phyloP scores from a whole-genome alignment of 2,113 vertebrate species.

The Pseudopipra pipra region DNA sequence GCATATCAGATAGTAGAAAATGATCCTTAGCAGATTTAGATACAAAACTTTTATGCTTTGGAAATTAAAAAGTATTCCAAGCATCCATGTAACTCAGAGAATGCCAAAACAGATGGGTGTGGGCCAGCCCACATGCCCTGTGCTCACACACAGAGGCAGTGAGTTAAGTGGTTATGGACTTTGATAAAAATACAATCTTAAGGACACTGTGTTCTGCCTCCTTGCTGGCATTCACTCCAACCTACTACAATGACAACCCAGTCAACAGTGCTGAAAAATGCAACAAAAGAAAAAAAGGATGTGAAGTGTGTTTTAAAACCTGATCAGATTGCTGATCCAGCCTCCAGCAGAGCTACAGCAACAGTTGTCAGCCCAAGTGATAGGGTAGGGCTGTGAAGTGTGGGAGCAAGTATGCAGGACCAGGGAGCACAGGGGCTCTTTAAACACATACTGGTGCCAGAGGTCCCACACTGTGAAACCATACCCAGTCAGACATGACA shows the following conservation, averaged over 20 bases:
- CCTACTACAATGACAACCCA: neutral
- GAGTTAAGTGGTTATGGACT: neutral
- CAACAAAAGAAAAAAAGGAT: neutral
- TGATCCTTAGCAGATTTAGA: neutral
- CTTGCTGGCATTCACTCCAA: neutral
- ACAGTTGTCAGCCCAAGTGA: conserved; percentile 47
- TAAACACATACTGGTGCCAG: conserved; percentile 12
- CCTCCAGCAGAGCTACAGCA: neutral
- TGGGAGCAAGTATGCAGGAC: conserved; percentile 44
- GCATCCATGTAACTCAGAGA: neutral
- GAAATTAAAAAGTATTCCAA: conserved; percentile 29
- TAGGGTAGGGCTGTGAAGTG: conserved; percentile 4
- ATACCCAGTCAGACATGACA: neutral
- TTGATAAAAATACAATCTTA: neutral
- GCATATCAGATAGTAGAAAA: neutral
- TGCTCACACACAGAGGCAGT: neutral
- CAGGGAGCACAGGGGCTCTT: neutral
- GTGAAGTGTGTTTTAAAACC: neutral
- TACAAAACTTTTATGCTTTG: conserved; percentile 5
- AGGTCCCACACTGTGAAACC: conserved; percentile 41
- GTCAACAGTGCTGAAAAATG: neutral
- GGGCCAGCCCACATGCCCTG: neutral
- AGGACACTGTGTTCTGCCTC: neutral
- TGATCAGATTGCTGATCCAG: neutral
- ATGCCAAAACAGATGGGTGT: conserved; percentile 20